phyloP scores from a whole-genome alignment of 2,888 invertebrate genomes.

The Odontothrips loti region DNA sequence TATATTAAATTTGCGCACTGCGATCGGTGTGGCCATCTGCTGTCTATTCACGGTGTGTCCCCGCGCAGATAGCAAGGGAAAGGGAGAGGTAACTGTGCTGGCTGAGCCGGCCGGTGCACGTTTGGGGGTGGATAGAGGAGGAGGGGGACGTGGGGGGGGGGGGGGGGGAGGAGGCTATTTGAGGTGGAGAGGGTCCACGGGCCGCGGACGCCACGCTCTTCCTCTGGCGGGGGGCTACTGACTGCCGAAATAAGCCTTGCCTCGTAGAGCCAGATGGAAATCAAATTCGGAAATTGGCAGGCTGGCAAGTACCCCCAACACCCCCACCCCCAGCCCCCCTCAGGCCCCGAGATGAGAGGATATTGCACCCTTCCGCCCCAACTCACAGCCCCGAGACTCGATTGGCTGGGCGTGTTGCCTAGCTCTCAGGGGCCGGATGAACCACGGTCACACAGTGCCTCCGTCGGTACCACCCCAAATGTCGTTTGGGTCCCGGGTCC shows the following conservation, averaged over 20 bases:
- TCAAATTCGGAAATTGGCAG: constrained; percentile 24
- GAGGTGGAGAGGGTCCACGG: neutral
- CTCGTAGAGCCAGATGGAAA: constrained; percentile 12
- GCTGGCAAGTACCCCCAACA: neutral
- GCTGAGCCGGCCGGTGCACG: neutral
- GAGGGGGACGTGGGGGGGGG: constrained; percentile 35
- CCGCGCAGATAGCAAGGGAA: too few relatives aligned
- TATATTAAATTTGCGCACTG: too few relatives aligned
- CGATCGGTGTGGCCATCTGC: too few relatives aligned
- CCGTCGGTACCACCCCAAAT: too few relatives aligned
- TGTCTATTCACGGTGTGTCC: too few relatives aligned
- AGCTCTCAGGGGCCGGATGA: too few relatives aligned
- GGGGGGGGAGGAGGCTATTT: constrained; percentile 33
- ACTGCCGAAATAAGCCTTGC: constrained; percentile 12
- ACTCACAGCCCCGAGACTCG: too few relatives aligned
- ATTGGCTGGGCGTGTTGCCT: too few relatives aligned
- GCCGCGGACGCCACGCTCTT: neutral
- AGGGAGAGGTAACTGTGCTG: too few relatives aligned
- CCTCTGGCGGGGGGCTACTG: neutral
- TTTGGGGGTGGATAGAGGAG: constrained; percentile 37
- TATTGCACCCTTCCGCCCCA: neutral
- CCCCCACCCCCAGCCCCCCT: neutral
- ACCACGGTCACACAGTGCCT: too few relatives aligned
- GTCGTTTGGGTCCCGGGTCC: too few relatives aligned
- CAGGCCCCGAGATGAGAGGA: neutral